Conservation (phyloP, 2,888 invertebrate genomes). For the Strigamia crassipes region DNA sequence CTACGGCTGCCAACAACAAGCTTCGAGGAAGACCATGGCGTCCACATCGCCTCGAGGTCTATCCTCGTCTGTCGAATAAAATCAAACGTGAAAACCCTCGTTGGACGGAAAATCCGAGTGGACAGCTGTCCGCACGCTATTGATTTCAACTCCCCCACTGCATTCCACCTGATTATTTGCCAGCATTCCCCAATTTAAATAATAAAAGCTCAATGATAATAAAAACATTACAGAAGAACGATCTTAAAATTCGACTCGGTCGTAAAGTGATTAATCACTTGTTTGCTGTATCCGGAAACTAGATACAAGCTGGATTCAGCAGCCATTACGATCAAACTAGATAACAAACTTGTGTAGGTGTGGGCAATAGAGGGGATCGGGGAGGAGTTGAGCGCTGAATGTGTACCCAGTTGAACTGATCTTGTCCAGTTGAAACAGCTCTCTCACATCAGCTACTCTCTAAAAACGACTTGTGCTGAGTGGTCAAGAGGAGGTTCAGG, state of each 20-base stretch:
- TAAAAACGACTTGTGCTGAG: constrained; percentile 21
- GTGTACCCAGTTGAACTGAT: constrained; percentile 19
- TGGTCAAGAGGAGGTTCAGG: constrained; percentile 16
- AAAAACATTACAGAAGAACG: not conserved
- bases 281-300: not conserved
- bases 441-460: constrained; percentile 21
- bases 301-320: constrained; percentile 8
- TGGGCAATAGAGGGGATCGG: constrained; percentile 3
- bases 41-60: not conserved
- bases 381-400: not conserved
- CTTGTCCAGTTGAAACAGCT: constrained; percentile 21
- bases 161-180: not conserved
- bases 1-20: not conserved
- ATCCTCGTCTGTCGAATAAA: constrained; percentile 2
- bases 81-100: not conserved
- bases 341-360: constrained; percentile 11
- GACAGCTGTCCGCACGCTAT: constrained; percentile 16
- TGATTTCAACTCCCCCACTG: not conserved
- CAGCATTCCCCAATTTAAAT: not conserved
- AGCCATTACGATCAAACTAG: constrained; percentile 16
- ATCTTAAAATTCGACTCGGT: constrained; percentile 15
- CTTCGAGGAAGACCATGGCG: not conserved
- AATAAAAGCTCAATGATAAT: not conserved
- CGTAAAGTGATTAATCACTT: not conserved
- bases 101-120: not conserved